Percentiles rank a stretch among this genome's conserved stretches.
phyloP scores from a whole-genome alignment of 1,140 invertebrate species.

The Apis laboriosa region DNA sequence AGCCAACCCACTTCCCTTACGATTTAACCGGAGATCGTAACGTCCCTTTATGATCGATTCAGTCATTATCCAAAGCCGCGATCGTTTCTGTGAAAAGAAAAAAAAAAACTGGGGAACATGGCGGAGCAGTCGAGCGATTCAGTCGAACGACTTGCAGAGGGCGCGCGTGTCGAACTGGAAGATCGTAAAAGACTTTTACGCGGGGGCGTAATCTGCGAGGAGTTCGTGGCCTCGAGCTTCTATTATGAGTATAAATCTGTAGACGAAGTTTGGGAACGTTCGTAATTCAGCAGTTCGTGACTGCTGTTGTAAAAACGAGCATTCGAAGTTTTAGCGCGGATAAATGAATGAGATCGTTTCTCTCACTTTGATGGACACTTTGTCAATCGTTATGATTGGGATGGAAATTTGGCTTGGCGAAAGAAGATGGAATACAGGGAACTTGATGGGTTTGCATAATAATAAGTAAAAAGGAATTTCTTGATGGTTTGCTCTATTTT shows the following conservation, averaged over 20 bases:
- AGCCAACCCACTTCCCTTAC: constrained; percentile 2
- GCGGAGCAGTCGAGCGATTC: no score
- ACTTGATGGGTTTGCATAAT: no score
- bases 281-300: neutral
- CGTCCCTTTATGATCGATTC: constrained; percentile 38
- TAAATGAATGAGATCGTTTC: neutral
- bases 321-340: neutral
- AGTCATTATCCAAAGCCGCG: constrained; percentile 35
- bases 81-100: neutral
- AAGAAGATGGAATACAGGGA: no score
- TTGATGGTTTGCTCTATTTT: no score
- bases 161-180: constrained; percentile 15
- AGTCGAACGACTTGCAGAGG: constrained; percentile 32
- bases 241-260: constrained; percentile 29
- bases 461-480: no score
- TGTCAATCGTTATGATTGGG: neutral
- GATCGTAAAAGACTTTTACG: constrained; percentile 61
- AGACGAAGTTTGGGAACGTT: neutral
- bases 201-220: constrained; percentile 51
- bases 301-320: neutral
- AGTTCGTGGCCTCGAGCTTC: constrained; percentile 40
- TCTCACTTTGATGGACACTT: neutral
- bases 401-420: no score
- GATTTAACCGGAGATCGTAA: constrained; percentile 10
- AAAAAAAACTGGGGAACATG: neutral